Percentiles rank a stretch among this genome's conserved stretches.
These are phyloP conservation scores for Nephrotoma flavescens DNA, from an alignment of 2,888 invertebrate species.

Conservation along the genomic window DNA sequence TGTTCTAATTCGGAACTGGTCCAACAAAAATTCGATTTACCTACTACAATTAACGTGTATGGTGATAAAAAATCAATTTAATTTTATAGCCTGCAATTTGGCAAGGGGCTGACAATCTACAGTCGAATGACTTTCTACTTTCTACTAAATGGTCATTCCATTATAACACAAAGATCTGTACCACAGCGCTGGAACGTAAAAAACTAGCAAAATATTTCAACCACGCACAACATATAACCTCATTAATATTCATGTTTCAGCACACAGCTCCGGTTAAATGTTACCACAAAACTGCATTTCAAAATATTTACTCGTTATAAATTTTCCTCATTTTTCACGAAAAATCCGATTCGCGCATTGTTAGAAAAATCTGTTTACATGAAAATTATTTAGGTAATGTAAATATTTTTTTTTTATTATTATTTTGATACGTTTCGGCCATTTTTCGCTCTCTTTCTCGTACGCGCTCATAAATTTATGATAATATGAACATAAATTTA, in stretches of 20 bases:
- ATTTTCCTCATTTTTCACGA: not conserved
- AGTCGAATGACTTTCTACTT: not conserved
- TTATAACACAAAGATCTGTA: too few species aligned
- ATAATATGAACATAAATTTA: not conserved
- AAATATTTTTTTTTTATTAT: not conserved
- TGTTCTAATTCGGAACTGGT: too few species aligned
- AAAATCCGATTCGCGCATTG: not conserved
- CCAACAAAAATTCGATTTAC: too few species aligned
- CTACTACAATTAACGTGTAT: not conserved
- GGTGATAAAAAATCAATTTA: not conserved
- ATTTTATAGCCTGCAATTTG: not conserved
- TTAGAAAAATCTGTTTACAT: not conserved
- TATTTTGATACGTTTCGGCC: not conserved
- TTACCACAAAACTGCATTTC: not conserved
- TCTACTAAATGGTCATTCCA: too few species aligned
- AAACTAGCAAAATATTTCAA: too few species aligned
- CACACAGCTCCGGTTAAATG: too few species aligned
- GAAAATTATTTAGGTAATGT: not conserved
- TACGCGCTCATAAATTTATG: not conserved
- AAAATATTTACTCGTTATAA: not conserved
- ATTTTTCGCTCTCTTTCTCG: not conserved
- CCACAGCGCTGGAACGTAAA: too few species aligned
- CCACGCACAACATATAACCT: too few species aligned
- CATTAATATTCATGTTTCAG: too few species aligned
- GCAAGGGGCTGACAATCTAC: not conserved